These are phyloP conservation scores for Cranoglanis bouderius DNA, from an alignment of 2,113 vertebrate species.

Conservation along the genomic window DNA sequence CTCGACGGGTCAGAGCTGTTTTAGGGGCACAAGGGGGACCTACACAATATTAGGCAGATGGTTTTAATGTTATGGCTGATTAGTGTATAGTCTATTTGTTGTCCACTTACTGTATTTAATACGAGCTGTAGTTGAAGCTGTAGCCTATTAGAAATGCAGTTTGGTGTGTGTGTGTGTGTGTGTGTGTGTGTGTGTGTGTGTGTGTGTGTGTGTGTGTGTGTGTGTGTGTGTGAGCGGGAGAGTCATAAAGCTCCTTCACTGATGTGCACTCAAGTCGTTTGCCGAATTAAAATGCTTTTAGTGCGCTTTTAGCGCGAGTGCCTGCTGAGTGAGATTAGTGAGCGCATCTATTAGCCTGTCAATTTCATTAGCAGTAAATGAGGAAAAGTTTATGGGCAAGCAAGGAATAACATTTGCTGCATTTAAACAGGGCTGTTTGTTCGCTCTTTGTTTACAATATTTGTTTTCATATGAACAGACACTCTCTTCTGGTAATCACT, in stretches of 20 bases:
- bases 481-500: background rate
- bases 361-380: constrained; percentile 33
- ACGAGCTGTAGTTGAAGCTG: background rate
- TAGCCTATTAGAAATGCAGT: background rate
- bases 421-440: background rate
- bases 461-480: background rate
- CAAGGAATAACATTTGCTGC: background rate
- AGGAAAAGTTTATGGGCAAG: constrained; percentile 16
- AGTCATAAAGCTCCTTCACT: background rate
- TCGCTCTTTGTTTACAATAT: background rate
- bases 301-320: constrained; percentile 9
- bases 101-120: background rate
- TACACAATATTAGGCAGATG: no score
- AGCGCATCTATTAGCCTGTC: background rate
- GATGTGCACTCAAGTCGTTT: background rate
- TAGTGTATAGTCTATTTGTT: no score
- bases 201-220: background rate
- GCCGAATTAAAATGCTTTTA: constrained; percentile 22
- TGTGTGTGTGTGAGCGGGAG: background rate
- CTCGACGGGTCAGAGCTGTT: no score
- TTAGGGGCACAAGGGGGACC: no score
- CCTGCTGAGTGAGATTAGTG: background rate
- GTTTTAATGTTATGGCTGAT: no score
- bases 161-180: background rate
- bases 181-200: constrained; percentile 1